Base-by-base conservation (phyloP, 2,888 invertebrate species). In the Drosophila falleni region DNA sequence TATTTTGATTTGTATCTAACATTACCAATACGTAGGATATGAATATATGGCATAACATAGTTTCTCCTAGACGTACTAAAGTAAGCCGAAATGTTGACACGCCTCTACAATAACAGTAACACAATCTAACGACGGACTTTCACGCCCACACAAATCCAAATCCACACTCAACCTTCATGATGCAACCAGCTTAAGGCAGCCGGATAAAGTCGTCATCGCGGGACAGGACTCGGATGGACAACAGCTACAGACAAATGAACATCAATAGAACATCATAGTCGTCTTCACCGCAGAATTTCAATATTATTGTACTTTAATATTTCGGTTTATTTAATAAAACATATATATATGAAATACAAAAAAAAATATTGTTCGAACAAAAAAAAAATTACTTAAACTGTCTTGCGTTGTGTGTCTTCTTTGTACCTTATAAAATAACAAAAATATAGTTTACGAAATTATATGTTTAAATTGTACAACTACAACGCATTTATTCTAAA, bases 271-370 rank as follows among this genome's bases (percentile, higher is more conserved):
- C 59, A 56, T 65, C 65, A 54, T 29, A 65, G 73, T 68, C 84
- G 69, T 67, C 89, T 70, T 72, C 78, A 59, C 69, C 78, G 78
- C 87, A 88, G 81, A 91, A 87, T 91, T 82, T 87, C 87, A 88
- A 88, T 89, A 90, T 88, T 89, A 92, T 91, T 92, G 91, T 92
- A 91, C 79, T 92, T 89, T 91, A 89, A 91, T 90, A 89, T 91
- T 91, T 90, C 89, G 87, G 89, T 91, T 91, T 91, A 92, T 91
- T 89, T 91, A 92, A 92, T 91, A 91, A 92, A 89, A 90, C 79
- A 89, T 87, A 89, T 91, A 82, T 81, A 80, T 87, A 89, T 91
- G 80, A 90, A 91, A 86, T 1, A 19, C 19, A 89, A 78, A 76
- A 78, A 87, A 82, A 75, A 77, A 78, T 76, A 78, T 66, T 69